A percentile compares a stretch with the other conserved stretches of the same genome.
Evolutionary conservation across 1,140 invertebrate genomes (phyloP).

Genomic region (Melanaphis sacchari): DNA sequence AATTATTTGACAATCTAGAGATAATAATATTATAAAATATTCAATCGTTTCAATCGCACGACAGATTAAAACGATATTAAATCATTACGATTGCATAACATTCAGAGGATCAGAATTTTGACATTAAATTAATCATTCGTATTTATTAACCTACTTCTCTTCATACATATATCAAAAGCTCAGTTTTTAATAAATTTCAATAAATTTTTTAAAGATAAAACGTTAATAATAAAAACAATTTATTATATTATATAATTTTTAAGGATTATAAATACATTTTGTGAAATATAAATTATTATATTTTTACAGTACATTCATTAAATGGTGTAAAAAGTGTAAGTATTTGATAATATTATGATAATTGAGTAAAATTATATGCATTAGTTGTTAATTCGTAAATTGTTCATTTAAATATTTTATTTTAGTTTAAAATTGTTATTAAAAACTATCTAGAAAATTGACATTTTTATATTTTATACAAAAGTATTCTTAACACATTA

Average conservation of each 20-base stretch:
- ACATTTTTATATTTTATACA: too few species aligned
- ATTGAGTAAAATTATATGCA: not conserved
- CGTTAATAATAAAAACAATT: not conserved
- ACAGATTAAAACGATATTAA: not conserved
- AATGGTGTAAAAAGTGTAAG: too few species aligned
- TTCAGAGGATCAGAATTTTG: not conserved
- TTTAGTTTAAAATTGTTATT: not conserved
- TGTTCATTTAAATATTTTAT: too few species aligned
- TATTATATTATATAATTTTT: not conserved
- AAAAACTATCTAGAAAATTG: not conserved
- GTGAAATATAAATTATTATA: not conserved
- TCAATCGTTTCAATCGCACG: not conserved
- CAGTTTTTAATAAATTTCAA: not conserved
- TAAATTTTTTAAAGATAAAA: not conserved
- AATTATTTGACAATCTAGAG: not conserved
- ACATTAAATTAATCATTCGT: not conserved
- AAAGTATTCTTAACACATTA: too few species aligned
- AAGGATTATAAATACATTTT: not conserved
- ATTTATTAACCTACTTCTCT: not conserved
- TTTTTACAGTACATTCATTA: not conserved
- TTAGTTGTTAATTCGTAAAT: not conserved
- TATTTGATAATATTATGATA: too few species aligned
- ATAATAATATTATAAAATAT: constrained; percentile 1
- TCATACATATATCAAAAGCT: not conserved
- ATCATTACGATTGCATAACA: not conserved